Base-by-base conservation (phyloP, 2,797 vertebrate genomes). In the Fundulus diaphanus region DNA sequence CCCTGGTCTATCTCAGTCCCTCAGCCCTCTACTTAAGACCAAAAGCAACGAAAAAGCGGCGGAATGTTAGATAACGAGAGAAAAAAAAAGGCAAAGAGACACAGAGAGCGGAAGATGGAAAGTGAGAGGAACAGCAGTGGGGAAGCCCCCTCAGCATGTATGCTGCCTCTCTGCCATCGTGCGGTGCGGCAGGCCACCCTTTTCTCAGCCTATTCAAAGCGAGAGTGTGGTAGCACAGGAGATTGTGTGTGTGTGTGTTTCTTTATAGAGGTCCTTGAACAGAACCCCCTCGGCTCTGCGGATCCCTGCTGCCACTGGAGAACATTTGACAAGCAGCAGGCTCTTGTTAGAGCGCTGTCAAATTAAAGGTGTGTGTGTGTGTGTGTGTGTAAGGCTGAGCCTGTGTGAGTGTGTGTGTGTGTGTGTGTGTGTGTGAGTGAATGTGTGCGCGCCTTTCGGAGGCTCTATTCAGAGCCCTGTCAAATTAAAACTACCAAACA, bases 261-360 rank as follows among this genome's bases (percentile, higher is more conserved):
- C 83, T 91, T 91, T 91, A 94, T 91, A 93, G 90, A 94, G 91
- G 92, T 92, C 92, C 95, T 95, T 96, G 94, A 95, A 95, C 93
- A 94, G 92, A 93, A 93, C 90, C 94, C 92, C 94, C 93, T 94
- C 92, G 76, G 92, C 94, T 94, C 91, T 90, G 93, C 85, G 80
- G 93, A 94, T 93, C 92, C 94, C 92, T 90, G 93, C 92, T 93
- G 92, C 92, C 90, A 90, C 92, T 84, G 88, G 89, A 89, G 88
- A 93, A 94, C 91, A 92, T 94, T 95, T 95, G 94, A 95, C 95
- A 95, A 94, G 94, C 94, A 93, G 90, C 91, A 84, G 93, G 94
- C 92, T 94, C 92, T 94, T 95, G 94, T 95, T 95, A 95, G 94
- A 94, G 94, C 92, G 88, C 93, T 93, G 95, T 94, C 94, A 95